Base-by-base conservation (phyloP, 2,113 vertebrate species). In the Apteryx mantelli region DNA sequence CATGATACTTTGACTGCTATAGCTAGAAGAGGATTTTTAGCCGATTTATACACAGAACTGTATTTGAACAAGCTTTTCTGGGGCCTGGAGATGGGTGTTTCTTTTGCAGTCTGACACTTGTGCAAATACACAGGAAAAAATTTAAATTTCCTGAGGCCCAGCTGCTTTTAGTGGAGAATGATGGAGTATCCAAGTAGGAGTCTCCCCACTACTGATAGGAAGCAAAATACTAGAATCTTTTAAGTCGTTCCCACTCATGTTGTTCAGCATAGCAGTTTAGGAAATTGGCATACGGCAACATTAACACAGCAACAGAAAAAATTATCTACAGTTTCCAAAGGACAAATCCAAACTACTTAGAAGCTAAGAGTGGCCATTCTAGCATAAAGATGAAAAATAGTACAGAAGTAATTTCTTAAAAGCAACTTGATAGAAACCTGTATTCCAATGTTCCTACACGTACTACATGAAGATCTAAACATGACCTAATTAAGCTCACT, bases 401-500 rank as follows among this genome's bases (percentile, higher is more conserved):
- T 26, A 78, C 55, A 63, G 44, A 61, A 21, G 7, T n/a, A 9
- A 15, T 66, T 82, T 87, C 16, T 74, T 30, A 34, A 5, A 68
- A 73, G 22, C 5, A 38, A 14, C 55, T 36, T 38, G 42, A 32
- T 1, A 86, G 44, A 68, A 52, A 7, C 3, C 46, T 0, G 0
- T 34, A 63, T 44, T 82, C 52, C n/a, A 36, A 7, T 65, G 13
- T 58, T 90, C 63, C 44, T 86, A 58, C 36, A 71, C 3, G 9
- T 28, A 28, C 25, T 65, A 32, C 22, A 6, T 50, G 25, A 82
- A 38, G 19, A 19, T 26, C n/a, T 77, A 82, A 89, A 65, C 18
- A 30, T 15, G 5, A 32, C 30, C 24, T 74, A 38, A 73, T 56
- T 61, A 90, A 61, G 10, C 19, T 34, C 46, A 20, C 30, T 70